Base-by-base conservation (phyloP, 1,140 invertebrate species). In the Macrostomum lignano region DNA sequence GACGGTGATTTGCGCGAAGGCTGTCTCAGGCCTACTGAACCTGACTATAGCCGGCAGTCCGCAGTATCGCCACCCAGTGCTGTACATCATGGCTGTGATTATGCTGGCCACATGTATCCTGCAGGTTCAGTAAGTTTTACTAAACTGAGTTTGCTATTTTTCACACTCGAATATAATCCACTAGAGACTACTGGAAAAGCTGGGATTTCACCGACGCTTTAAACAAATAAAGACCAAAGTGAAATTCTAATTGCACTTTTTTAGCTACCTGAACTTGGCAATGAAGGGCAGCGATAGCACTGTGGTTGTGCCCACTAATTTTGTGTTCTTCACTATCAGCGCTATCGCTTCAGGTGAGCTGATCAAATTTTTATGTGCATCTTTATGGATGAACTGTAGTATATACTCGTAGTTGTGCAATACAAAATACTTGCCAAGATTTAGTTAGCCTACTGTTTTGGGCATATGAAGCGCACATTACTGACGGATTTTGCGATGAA, bases 291-390 rank as follows among this genome's bases (percentile, higher is more conserved):
- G 48, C 44, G 42, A 47, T 28, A 44, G 49, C 21, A 52, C 50
- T 15, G 44, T 51, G 10, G 51, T 54, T 6, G 51, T 54, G 2
- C 51, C 51, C 11, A 52, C 50, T 19, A 47, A 54, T 39, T 54
- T 54, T 45, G 51, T 52, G 7, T 51, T 54, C 36, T 54, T 54
- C 38, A 54, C 51, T 9, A 46, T 52, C 17, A 51, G 48, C 38
- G 51, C 51, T 19, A 54, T 54, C 25, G 24, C 49, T 19, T 46
- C 51, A 36, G 51, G 50, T 48, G 39, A 31, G 7, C 28, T 2
- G n/a, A n/a, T n/a, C n/a, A n/a, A n/a, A n/a, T n/a, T n/a, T n/a
- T n/a, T n/a, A n/a, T n/a, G n/a, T n/a, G n/a, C n/a, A n/a, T n/a
- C n/a, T n/a, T n/a, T n/a, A n/a, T n/a, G n/a, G n/a, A n/a, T n/a